phyloP scores from a whole-genome alignment of 2,888 invertebrate genomes.

The Dasypolia templi region DNA sequence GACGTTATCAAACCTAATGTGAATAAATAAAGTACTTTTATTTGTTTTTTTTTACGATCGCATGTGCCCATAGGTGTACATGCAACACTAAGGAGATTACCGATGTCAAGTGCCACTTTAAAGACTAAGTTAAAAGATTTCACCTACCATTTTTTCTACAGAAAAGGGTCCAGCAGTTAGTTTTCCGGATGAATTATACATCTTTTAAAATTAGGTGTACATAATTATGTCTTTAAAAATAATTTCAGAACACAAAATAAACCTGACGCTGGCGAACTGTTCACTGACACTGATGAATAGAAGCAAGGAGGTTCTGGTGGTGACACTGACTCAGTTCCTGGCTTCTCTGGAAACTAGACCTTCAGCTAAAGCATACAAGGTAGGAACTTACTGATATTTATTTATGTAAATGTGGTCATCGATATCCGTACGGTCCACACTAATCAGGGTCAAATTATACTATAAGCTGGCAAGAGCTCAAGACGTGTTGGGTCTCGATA shows the following conservation, averaged over 20 bases:
- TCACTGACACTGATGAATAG: conserved; percentile 92
- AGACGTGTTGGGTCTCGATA: too few species aligned
- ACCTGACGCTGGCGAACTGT: conserved; percentile 93
- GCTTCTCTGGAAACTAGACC: conserved; percentile 93
- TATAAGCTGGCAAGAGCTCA: too few species aligned
- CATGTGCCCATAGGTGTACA: too few species aligned
- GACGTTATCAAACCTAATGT: background rate
- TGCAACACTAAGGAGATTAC: background rate
- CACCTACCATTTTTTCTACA: background rate
- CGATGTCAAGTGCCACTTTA: background rate
- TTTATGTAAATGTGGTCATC: too few species aligned
- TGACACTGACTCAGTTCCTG: conserved; percentile 93
- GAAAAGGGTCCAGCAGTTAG: background rate
- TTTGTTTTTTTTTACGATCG: background rate
- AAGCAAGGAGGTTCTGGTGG: conserved; percentile 92
- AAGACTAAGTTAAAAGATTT: background rate
- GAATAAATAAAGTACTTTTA: background rate
- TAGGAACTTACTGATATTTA: conserved; percentile 56
- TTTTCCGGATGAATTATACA: background rate
- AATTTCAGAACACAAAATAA: conserved; percentile 93
- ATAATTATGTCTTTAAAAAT: background rate
- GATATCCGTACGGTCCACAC: too few species aligned
- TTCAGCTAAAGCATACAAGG: conserved; percentile 92
- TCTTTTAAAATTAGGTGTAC: too few species aligned
- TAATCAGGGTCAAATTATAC: too few species aligned